Base-by-base conservation (phyloP, 2,888 invertebrate genomes). In the Heliconius ismenius region DNA sequence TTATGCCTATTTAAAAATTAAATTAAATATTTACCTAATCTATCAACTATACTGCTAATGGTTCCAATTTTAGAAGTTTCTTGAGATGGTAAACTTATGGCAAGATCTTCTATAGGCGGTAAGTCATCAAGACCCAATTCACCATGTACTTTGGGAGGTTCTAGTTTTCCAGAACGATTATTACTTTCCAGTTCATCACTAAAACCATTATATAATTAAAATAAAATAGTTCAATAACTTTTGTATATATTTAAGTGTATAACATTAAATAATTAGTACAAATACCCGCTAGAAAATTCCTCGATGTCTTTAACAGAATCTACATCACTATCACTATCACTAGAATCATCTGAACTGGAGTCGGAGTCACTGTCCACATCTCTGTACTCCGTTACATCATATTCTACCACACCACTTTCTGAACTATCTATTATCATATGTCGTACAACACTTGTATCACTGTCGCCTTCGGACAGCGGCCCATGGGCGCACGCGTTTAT, bases 61-160 rank as follows among this genome's bases (percentile, higher is more conserved):
- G 95, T 95, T 72, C 98, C 98, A 82, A 98, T 95, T 82, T 96
- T 96, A 75, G 95, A 94, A 82, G 97, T 97, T 81, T 97, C 95
- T 79, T 96, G 95, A 83, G 96, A 96, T 0, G 96, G 96, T n/a
- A 98, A 96, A 76, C 96, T 96, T 80, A 98, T 97, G 82, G 96
- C 95, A 39, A 98, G 93, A 84, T 98, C 97, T 87, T 98, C 96
- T 77, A 98, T 97, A 0, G 97, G 97, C 0, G 98, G 98, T 78
- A 98, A 91, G 84, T 97, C 96, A 77, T 96, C 96, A 9, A 97
- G 88, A 3, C 89, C 90, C 26, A 96, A 83, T 85, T 97, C 96
- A 26, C 95, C 96, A 78, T 91, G 93, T 18, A 91, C 94, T 82
- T 91, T 91, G 0, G 89, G 89, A 26, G 85, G 86, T 73, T 88